These are phyloP conservation scores for Aradophagus sp. DNA, from an alignment of 1,140 invertebrate genomes.

Conservation along the genomic window DNA sequence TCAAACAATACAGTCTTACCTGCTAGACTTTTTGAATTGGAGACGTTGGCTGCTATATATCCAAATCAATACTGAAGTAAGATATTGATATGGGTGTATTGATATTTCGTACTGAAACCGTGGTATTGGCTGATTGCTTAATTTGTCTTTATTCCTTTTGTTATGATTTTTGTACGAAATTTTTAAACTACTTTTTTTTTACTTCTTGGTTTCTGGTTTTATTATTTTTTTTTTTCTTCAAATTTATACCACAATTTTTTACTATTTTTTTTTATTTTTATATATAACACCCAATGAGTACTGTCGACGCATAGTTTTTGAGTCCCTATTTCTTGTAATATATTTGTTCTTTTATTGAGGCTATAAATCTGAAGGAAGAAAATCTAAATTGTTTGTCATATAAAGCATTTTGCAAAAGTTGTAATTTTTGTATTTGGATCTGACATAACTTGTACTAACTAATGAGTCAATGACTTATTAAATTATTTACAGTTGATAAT, in stretches of 20 bases:
- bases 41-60: conserved; percentile 71
- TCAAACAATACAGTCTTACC: conserved; percentile 46
- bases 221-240: conserved; percentile 68
- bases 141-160: conserved; percentile 66
- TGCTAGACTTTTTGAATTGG: conserved; percentile 70
- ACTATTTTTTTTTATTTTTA: conserved; percentile 19
- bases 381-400: no score
- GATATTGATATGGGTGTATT: conserved; percentile 74
- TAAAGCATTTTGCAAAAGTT: no score
- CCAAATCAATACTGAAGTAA: conserved; percentile 73
- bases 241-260: conserved; percentile 48
- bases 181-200: conserved; percentile 5
- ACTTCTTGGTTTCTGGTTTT: conserved; percentile 57
- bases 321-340: no score
- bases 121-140: conserved; percentile 76
- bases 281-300: conserved; percentile 60
- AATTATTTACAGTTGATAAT: no score
- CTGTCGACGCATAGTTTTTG: conserved; percentile 54
- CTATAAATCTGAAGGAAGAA: no score
- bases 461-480: no score
- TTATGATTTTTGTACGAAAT: conserved; percentile 33
- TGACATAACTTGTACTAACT: no score
- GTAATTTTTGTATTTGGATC: no score
- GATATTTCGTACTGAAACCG: conserved; percentile 74
- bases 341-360: no score